phyloP scores from a whole-genome alignment of 1,140 invertebrate species.

The Chymomyza costata region DNA sequence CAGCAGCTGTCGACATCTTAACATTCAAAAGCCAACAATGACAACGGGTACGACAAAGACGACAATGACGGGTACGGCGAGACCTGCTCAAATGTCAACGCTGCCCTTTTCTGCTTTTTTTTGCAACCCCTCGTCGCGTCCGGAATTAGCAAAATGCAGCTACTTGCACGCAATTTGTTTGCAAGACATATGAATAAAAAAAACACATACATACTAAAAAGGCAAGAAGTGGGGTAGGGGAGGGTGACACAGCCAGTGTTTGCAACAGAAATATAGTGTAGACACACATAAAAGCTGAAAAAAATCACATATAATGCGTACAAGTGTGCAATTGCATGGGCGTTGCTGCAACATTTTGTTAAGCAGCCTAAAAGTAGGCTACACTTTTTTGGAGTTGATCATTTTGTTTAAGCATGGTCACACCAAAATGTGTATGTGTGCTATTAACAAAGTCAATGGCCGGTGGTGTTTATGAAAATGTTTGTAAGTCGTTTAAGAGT shows the following conservation, averaged over 20 bases:
- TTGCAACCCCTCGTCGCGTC: conserved; percentile 22
- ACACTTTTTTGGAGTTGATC: no score
- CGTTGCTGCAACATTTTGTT: conserved; percentile 29
- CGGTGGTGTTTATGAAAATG: no score
- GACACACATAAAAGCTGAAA: background rate
- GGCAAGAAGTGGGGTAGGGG: no score
- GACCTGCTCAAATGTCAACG: conserved; percentile 51
- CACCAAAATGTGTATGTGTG: no score
- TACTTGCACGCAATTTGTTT: conserved; percentile 58
- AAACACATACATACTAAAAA: background rate
- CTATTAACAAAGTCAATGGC: no score
- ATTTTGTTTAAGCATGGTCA: no score
- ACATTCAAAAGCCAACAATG: conserved; percentile 68
- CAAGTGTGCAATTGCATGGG: conserved; percentile 30
- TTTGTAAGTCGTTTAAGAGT: no score
- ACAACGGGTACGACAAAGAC: conserved; percentile 35
- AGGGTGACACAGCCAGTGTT: background rate
- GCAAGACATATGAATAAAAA: conserved; percentile 11
- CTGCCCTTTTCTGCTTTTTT: conserved; percentile 13
- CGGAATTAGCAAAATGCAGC: conserved; percentile 67
- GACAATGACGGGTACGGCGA: conserved; percentile 9
- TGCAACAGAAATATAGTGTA: background rate
- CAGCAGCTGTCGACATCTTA: conserved; percentile 65
- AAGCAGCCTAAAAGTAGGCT: conserved; percentile 55
- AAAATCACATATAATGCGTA: background rate